Conservation (phyloP, 2,797 vertebrate genomes). For the Naso thynnoides region DNA sequence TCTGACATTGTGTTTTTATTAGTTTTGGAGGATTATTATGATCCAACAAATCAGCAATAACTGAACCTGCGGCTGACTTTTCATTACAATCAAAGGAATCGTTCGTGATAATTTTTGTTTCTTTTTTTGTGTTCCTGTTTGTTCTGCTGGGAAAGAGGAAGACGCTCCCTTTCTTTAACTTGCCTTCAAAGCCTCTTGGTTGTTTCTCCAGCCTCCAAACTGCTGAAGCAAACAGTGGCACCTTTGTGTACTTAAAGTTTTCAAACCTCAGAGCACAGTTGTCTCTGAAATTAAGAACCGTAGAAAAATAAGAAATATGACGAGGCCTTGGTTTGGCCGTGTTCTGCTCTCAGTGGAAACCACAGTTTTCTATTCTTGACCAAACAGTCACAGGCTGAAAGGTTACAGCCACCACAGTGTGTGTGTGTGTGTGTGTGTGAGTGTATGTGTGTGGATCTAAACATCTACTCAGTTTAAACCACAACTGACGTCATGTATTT, state of each 20-base stretch:
- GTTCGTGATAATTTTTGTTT: not conserved
- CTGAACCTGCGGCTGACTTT: too few relatives aligned
- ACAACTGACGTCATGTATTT: constrained; percentile 38
- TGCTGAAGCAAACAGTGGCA: not conserved
- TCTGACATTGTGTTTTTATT: too few relatives aligned
- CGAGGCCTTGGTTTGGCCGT: not conserved
- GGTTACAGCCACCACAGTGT: constrained; percentile 16
- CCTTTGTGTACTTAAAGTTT: not conserved
- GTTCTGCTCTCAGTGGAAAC: constrained; percentile 10
- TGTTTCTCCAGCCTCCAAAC: not conserved
- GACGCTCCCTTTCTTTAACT: not conserved
- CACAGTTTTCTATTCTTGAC: constrained; percentile 36
- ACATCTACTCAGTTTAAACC: constrained; percentile 33
- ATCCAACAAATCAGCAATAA: too few relatives aligned
- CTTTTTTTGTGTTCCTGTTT: not conserved
- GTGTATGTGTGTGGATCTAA: not conserved
- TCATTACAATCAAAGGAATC: too few relatives aligned
- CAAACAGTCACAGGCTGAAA: constrained; percentile 11
- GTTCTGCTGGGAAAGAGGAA: not conserved
- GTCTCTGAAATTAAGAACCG: not conserved
- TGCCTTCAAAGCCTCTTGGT: not conserved
- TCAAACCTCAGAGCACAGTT: not conserved
- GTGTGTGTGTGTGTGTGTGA: too few relatives aligned
- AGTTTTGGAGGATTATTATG: too few relatives aligned
- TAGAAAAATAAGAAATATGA: constrained; percentile 3